phyloP scores from a whole-genome alignment of 2,113 vertebrate genomes.

The Heterocephalus glaber region DNA sequence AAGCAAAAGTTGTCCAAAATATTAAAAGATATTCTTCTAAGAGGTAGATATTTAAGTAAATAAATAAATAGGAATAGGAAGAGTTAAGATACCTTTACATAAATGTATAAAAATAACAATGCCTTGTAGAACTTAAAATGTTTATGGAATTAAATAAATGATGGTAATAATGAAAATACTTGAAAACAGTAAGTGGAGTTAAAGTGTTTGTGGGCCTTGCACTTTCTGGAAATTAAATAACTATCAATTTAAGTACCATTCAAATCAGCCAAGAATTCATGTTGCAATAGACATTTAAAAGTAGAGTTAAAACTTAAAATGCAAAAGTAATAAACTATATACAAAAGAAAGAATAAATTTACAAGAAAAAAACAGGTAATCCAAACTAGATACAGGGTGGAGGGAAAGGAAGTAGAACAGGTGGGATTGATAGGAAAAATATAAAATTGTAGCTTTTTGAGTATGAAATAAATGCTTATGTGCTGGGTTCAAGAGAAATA shows the following conservation, averaged over 20 bases:
- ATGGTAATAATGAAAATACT: background rate
- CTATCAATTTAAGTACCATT: background rate
- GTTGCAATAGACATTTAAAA: background rate
- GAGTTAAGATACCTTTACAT: background rate
- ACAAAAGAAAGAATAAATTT: background rate
- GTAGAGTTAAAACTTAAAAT: background rate
- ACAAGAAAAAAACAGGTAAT: background rate
- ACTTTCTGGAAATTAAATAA: background rate
- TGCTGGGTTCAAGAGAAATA: background rate
- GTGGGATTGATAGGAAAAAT: background rate
- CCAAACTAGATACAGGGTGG: background rate
- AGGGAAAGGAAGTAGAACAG: background rate
- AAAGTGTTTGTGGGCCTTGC: background rate
- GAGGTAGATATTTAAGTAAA: background rate
- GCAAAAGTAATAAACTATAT: background rate
- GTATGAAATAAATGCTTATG: background rate
- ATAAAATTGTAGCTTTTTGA: background rate
- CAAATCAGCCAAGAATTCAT: background rate
- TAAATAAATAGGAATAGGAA: background rate
- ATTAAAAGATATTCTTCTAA: background rate
- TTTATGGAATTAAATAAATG: background rate
- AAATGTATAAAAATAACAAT: background rate
- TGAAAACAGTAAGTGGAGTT: background rate
- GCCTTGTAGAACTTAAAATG: background rate
- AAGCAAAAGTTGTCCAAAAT: background rate